Conservation (phyloP, 92 coral and sea anemone genomes). For the Phenganax marumi region DNA sequence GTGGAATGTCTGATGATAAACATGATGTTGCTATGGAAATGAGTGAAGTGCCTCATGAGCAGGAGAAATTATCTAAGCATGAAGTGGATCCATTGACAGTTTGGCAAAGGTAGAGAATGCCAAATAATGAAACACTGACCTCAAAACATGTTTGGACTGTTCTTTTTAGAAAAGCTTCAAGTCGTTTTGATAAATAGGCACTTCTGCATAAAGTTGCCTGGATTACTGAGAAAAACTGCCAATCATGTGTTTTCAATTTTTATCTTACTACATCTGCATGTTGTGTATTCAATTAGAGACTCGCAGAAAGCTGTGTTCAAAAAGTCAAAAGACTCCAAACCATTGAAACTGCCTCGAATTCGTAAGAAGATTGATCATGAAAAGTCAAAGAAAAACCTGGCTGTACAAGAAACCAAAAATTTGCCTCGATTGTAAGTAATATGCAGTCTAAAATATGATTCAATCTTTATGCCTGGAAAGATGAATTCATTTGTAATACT, state of each 20-base stretch:
- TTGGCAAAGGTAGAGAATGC: conserved; percentile 24
- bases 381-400: neutral
- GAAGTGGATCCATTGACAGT: conserved; percentile 31
- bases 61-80: conserved; percentile 10
- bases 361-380: conserved; percentile 2
- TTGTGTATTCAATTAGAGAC: conserved; percentile 46
- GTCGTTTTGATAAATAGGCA: too few species aligned
- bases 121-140: too few species aligned
- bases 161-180: neutral
- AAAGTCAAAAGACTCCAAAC: neutral
- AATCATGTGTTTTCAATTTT: neutral
- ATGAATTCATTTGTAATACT: neutral
- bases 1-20: neutral
- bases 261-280: neutral
- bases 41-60: neutral
- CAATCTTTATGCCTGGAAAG: neutral
- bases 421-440: conserved; percentile 36
- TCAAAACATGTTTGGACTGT: neutral
- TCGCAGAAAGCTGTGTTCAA: conserved; percentile 30
- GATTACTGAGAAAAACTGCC: neutral
- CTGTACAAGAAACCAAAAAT: conserved; percentile 2
- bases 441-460: neutral
- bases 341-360: conserved; percentile 28
- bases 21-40: neutral
- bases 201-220: too few species aligned